A percentile compares a stretch with the other conserved stretches of the same genome.
These are phyloP conservation scores for Peromyscus leucopus DNA, from an alignment of 2,113 vertebrate species.

Conservation along the genomic window DNA sequence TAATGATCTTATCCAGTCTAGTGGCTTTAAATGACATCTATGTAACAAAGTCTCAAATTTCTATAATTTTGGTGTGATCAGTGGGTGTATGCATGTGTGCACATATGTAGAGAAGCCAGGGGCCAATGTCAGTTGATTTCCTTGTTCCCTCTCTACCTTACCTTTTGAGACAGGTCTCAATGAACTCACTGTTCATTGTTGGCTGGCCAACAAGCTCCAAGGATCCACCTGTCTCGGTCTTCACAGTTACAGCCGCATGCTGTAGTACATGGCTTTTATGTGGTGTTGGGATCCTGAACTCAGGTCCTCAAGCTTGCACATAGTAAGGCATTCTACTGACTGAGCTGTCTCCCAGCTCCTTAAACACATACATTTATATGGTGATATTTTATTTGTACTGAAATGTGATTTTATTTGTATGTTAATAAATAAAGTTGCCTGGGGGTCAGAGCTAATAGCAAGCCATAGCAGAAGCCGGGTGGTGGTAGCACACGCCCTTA, in stretches of 20 bases:
- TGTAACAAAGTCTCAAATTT: not conserved
- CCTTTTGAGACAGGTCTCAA: not conserved
- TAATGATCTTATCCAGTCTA: not conserved
- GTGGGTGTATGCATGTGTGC: not conserved
- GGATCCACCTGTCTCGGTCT: not conserved
- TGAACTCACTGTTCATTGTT: not conserved
- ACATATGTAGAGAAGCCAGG: not conserved
- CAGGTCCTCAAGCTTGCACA: not conserved
- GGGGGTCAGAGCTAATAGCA: too few species aligned
- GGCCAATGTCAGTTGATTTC: not conserved
- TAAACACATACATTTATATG: not conserved
- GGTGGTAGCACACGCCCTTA: too few species aligned
- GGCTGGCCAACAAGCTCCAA: not conserved
- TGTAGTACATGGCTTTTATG: not conserved
- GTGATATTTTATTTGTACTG: too few species aligned
- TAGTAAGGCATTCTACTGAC: not conserved
- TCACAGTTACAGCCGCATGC: not conserved
- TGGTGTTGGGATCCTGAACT: not conserved
- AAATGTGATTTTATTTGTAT: too few species aligned
- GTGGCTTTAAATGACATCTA: not conserved
- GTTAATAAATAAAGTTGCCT: too few species aligned
- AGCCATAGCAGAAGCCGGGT: too few species aligned
- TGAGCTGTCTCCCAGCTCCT: not conserved
- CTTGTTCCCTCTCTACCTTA: not conserved
- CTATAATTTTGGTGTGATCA: not conserved